Percentiles rank a stretch among this genome's conserved stretches.
These are phyloP conservation scores for Drosophila diplacantha DNA, from an alignment of 2,888 invertebrate genomes.

Conservation along the genomic window DNA sequence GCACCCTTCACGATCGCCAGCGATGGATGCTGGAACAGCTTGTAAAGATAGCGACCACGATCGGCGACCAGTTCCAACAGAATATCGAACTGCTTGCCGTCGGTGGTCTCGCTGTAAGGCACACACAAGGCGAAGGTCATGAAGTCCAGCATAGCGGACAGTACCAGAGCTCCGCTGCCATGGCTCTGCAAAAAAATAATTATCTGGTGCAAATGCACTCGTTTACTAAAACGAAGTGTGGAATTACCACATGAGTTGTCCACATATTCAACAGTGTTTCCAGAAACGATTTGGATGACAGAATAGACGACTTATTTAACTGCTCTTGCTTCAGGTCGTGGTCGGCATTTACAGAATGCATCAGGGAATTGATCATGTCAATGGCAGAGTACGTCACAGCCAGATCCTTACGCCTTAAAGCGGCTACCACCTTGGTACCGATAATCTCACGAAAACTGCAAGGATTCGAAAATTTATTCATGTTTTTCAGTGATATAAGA, in stretches of 20 bases:
- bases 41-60: conserved; percentile 92
- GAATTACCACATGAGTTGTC: conserved; percentile 91
- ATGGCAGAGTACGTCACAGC: conserved; percentile 97
- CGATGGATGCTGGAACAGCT: conserved; percentile 91
- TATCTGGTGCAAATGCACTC: too few relatives aligned
- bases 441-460: conserved; percentile 94
- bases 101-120: conserved; percentile 99
- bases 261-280: conserved; percentile 97
- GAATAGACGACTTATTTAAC: conserved; percentile 96
- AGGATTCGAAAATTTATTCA: not conserved
- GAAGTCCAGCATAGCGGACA: conserved; percentile 98
- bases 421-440: conserved; percentile 93
- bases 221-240: fast-evolving
- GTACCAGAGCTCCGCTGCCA: conserved; percentile 96
- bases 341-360: conserved; percentile 99
- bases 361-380: conserved; percentile 97
- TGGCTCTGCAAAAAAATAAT: conserved; percentile 82
- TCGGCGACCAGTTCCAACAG: conserved; percentile 95
- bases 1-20: conserved; percentile 99
- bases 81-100: conserved; percentile 96
- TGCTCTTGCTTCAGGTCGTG: conserved; percentile 98
- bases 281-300: conserved; percentile 93
- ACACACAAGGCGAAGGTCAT: conserved; percentile 98
- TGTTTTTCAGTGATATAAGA: not conserved
- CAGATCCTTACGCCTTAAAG: conserved; percentile 90